Evolutionary conservation across 2,797 vertebrate species (phyloP).

Genomic region (Leptodactylus fallax): DNA sequence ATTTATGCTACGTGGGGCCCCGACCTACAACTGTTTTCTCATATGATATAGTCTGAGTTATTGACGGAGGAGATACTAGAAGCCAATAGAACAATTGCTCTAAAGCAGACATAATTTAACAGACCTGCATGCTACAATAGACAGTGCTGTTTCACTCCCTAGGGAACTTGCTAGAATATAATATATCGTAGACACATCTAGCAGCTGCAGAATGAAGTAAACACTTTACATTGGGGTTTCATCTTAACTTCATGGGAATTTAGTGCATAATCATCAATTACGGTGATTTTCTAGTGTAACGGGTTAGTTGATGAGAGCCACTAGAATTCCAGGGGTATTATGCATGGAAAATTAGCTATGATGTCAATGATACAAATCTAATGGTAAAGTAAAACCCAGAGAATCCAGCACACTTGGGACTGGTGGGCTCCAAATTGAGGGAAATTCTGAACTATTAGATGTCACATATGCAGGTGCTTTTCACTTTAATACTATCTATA

Average conservation of each 20-base stretch:
- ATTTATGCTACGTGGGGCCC: too few species aligned
- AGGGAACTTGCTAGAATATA: constrained; percentile 1
- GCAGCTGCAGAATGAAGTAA: constrained; percentile 37
- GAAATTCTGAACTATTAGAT: too few species aligned
- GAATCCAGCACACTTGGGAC: too few species aligned
- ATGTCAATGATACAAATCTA: not conserved
- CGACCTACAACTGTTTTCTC: too few species aligned
- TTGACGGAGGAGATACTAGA: constrained; percentile 11
- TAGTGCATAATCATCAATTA: constrained; percentile 39
- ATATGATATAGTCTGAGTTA: not conserved
- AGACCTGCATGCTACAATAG: constrained; percentile 49
- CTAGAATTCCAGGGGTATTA: not conserved
- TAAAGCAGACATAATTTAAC: constrained; percentile 33
- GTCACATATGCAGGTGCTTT: too few species aligned
- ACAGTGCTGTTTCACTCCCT: constrained; percentile 32
- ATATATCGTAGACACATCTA: constrained; percentile 13
- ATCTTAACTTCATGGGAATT: constrained; percentile 27
- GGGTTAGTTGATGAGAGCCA: not conserved
- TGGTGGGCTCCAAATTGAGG: too few species aligned
- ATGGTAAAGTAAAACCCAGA: too few species aligned
- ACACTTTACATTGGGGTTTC: not conserved
- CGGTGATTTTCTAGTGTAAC: not conserved
- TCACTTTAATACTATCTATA: too few species aligned
- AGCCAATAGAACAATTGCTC: constrained; percentile 13
- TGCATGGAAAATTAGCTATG: not conserved